phyloP scores from a whole-genome alignment of 2,113 vertebrate genomes.

The Rhinoderma darwinii region DNA sequence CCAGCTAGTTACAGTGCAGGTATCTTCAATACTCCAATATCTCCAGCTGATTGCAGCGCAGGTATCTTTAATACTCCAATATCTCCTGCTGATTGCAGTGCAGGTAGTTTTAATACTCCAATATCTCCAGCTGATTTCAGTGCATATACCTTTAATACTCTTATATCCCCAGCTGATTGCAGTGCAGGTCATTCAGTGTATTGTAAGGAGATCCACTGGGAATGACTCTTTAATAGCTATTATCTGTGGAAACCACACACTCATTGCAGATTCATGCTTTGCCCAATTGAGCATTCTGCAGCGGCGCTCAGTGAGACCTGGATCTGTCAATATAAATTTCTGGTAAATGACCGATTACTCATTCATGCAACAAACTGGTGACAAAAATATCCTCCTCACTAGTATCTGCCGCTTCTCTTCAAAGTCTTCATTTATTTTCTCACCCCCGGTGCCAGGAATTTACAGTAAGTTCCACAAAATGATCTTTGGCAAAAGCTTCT shows the following conservation, averaged over 20 bases:
- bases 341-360: slow-evolving; percentile 50
- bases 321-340: slow-evolving; percentile 52
- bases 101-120: neutral
- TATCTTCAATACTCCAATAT: too few relatives aligned
- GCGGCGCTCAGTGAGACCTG: slow-evolving; percentile 28
- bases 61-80: too few relatives aligned
- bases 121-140: neutral
- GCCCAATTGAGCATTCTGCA: slow-evolving; percentile 14
- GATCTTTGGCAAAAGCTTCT: slow-evolving; percentile 34
- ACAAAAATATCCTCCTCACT: neutral
- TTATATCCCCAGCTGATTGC: neutral
- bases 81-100: too few relatives aligned
- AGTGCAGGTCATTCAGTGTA: neutral
- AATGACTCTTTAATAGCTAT: neutral
- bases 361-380: slow-evolving; percentile 39
- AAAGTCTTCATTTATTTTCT: slow-evolving; percentile 40
- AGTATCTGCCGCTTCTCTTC: slow-evolving; percentile 33
- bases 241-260: neutral
- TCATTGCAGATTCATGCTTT: slow-evolving; percentile 8
- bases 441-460: slow-evolving; percentile 39
- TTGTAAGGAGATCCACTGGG: neutral
- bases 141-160: too few relatives aligned
- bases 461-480: slow-evolving; percentile 26
- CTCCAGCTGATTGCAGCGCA: too few relatives aligned
- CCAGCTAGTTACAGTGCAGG: too few relatives aligned